Conservation (phyloP, 2,888 invertebrate genomes). For the Stomorhina lunata region DNA sequence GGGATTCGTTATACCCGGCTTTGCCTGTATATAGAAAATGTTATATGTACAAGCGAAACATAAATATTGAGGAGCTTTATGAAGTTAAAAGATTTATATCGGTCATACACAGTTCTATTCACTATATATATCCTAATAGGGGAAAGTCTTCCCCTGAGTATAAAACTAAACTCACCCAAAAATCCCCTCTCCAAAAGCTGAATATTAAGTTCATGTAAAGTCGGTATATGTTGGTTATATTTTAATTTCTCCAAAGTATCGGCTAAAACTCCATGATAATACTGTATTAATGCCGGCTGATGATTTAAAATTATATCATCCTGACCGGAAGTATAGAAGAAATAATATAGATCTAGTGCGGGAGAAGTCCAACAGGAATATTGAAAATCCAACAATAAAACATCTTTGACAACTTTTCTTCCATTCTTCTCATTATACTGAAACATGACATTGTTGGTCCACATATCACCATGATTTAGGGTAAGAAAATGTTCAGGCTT, state of each 20-base stretch:
- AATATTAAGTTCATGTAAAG: slow-evolving; percentile 68
- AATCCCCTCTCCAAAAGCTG: slow-evolving; percentile 68
- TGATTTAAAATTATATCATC: slow-evolving; percentile 66
- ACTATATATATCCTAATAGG: too few relatives aligned
- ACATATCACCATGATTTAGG: slow-evolving; percentile 71
- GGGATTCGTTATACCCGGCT: too few relatives aligned
- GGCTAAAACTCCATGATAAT: slow-evolving; percentile 66
- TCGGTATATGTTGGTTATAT: slow-evolving; percentile 62
- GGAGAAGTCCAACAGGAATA: slow-evolving; percentile 68
- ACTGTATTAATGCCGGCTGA: slow-evolving; percentile 68
- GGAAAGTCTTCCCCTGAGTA: too few relatives aligned
- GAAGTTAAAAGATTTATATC: too few relatives aligned
- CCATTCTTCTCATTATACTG: slow-evolving; percentile 51
- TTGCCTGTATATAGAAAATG: too few relatives aligned
- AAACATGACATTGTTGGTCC: slow-evolving; percentile 71
- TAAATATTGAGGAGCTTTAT: too few relatives aligned
- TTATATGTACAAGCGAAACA: too few relatives aligned
- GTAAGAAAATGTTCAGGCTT: slow-evolving; percentile 64
- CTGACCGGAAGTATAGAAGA: slow-evolving; percentile 68
- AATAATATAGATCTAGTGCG: slow-evolving; percentile 70
- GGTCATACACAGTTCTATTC: too few relatives aligned
- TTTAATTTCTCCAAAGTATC: slow-evolving; percentile 54
- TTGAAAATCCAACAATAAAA: slow-evolving; percentile 72
- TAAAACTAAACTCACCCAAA: slow-evolving; percentile 66
- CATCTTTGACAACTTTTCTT: slow-evolving; percentile 60